A percentile compares a stretch with the other conserved stretches of the same genome.
These are phyloP conservation scores for Magallana nippona DNA, from an alignment of 2,888 invertebrate species.

Conservation along the genomic window DNA sequence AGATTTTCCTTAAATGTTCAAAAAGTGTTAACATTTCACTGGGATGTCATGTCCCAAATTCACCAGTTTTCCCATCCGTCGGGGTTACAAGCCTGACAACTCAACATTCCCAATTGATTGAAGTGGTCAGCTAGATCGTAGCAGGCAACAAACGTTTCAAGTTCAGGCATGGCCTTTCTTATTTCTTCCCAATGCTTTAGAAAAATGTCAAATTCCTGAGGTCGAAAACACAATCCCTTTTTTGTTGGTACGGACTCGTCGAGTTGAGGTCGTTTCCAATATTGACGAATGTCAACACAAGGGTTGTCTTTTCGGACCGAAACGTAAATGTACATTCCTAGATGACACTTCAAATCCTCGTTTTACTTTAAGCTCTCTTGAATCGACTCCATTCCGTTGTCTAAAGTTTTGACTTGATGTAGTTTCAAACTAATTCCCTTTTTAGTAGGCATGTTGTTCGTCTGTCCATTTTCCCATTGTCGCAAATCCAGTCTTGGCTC, in stretches of 20 bases:
- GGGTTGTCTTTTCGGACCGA: conserved; percentile 22
- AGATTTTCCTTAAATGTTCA: too few species aligned
- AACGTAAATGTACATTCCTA: conserved; percentile 45
- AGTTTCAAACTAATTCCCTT: conserved; percentile 48
- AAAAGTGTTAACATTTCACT: too few species aligned
- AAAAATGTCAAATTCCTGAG: not conserved
- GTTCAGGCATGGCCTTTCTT: conserved; percentile 37
- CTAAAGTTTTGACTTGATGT: conserved; percentile 47
- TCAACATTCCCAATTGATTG: conserved; percentile 43
- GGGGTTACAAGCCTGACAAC: conserved; percentile 47
- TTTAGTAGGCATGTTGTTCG: conserved; percentile 40
- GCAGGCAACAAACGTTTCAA: conserved; percentile 7
- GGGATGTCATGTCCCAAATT: too few species aligned
- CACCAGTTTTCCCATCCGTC: conserved; percentile 41
- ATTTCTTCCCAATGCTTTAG: too few species aligned
- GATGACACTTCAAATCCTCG: conserved; percentile 4
- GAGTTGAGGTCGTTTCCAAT: conserved; percentile 47
- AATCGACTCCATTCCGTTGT: conserved; percentile 36
- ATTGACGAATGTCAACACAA: conserved; percentile 49
- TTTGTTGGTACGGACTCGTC: conserved; percentile 44
- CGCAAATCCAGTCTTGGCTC: conserved; percentile 46
- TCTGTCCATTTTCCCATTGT: conserved; percentile 36
- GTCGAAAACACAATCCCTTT: conserved; percentile 48
- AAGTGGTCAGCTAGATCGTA: conserved; percentile 41
- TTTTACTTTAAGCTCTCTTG: conserved; percentile 38